A percentile compares a stretch with the other conserved stretches of the same genome.
phyloP scores from a whole-genome alignment of 2,113 vertebrate species.

The Oncorhynchus masou region DNA sequence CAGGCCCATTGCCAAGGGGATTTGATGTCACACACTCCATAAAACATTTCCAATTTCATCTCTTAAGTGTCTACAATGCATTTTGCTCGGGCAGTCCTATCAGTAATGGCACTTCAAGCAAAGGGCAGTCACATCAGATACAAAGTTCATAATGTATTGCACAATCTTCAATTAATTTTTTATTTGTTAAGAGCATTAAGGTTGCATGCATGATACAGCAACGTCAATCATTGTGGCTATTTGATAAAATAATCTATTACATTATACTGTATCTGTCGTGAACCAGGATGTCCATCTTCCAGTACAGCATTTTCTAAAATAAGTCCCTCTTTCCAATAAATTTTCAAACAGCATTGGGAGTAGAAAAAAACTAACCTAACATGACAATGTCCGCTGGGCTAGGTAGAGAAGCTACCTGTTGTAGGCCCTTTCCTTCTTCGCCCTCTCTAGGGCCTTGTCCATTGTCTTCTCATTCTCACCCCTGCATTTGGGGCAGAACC shows the following conservation, averaged over 20 bases:
- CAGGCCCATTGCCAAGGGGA: too few species aligned
- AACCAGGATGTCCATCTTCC: conserved; percentile 9
- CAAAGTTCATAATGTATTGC: not conserved
- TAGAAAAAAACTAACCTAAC: conserved; percentile 47
- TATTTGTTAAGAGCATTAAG: conserved; percentile 40
- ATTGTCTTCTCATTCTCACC: conserved; percentile 97
- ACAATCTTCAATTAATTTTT: not conserved
- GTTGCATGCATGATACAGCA: conserved; percentile 45
- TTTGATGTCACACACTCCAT: too few species aligned
- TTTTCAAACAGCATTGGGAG: conserved; percentile 12
- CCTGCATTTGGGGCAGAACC: conserved; percentile 96
- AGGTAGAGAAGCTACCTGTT: conserved; percentile 85
- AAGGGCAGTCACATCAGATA: too few species aligned
- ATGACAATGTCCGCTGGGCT: conserved; percentile 37
- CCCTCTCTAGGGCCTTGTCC: conserved; percentile 95
- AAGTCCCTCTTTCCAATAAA: conserved; percentile 9
- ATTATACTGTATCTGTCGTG: not conserved
- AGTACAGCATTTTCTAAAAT: conserved; percentile 54
- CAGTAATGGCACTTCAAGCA: too few species aligned
- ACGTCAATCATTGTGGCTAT: not conserved
- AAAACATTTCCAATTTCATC: too few species aligned
- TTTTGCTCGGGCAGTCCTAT: too few species aligned
- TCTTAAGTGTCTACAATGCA: too few species aligned
- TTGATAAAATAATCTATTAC: not conserved
- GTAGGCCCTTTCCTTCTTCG: conserved; percentile 90